Evolutionary conservation across 2,797 vertebrate species (phyloP).

Genomic region (Sebastes vulpes): DNA sequence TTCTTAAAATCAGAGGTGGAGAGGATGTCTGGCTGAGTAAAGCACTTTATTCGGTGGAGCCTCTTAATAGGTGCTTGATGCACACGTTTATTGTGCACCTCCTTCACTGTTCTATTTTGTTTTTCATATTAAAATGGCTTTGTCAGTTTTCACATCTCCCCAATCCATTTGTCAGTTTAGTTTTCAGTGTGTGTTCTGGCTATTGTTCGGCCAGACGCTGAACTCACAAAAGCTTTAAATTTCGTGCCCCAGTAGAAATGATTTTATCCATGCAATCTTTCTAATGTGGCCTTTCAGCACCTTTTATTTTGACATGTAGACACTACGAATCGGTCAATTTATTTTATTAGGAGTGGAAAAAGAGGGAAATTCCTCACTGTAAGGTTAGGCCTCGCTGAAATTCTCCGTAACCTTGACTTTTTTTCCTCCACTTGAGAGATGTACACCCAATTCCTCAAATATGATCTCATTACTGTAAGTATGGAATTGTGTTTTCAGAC

Average conservation of each 20-base stretch:
- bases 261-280: neutral
- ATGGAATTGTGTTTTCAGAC: conserved; percentile 71
- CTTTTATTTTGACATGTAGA: neutral
- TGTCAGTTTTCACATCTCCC: neutral
- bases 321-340: neutral
- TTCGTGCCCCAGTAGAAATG: neutral
- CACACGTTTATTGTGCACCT: neutral
- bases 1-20: neutral
- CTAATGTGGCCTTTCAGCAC: neutral
- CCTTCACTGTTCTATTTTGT: neutral
- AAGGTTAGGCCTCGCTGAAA: conserved; percentile 23
- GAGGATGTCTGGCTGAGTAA: neutral
- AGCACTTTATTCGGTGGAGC: neutral
- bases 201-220: neutral
- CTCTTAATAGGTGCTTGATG: neutral
- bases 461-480: conserved; percentile 78
- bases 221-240: neutral
- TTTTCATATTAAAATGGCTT: neutral
- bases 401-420: conserved; percentile 24
- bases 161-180: neutral
- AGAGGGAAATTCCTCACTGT: conserved; percentile 13
- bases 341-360: conserved; percentile 41
- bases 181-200: neutral
- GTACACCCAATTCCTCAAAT: conserved; percentile 61
- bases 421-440: conserved; percentile 30